phyloP scores from a whole-genome alignment of 2,113 vertebrate genomes.

The Pyxicephalus adspersus region DNA sequence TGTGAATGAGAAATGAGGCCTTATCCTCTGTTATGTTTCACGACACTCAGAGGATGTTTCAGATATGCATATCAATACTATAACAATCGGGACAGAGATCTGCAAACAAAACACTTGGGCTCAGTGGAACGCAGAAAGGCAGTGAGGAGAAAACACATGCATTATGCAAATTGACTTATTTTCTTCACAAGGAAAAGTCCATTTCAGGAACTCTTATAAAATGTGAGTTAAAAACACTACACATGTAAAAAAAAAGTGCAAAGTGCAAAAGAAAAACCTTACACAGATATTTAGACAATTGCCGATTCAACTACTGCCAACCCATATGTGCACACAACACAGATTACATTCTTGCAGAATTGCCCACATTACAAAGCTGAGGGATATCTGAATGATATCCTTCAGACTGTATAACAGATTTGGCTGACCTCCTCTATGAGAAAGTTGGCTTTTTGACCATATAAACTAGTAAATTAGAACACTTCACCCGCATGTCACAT shows the following conservation, averaged over 20 bases:
- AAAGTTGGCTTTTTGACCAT: too few relatives aligned
- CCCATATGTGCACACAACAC: too few relatives aligned
- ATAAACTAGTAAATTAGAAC: too few relatives aligned
- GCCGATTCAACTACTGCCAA: too few relatives aligned
- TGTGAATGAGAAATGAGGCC: slow-evolving; percentile 45
- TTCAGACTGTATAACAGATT: too few relatives aligned
- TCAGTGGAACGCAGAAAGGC: neutral
- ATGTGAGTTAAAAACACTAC: neutral
- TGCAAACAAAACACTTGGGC: slow-evolving; percentile 27
- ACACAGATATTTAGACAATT: too few relatives aligned
- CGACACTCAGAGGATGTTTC: slow-evolving; percentile 9
- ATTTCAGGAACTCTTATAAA: neutral
- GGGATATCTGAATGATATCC: too few relatives aligned
- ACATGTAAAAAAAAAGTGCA: neutral
- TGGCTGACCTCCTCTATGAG: too few relatives aligned
- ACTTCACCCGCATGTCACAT: too few relatives aligned
- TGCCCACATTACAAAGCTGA: too few relatives aligned
- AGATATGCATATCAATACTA: slow-evolving; percentile 46
- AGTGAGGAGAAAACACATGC: neutral
- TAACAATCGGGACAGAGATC: slow-evolving; percentile 24
- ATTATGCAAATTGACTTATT: slow-evolving; percentile 18
- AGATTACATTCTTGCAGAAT: too few relatives aligned
- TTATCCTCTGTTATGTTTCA: slow-evolving; percentile 9
- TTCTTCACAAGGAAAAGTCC: neutral
- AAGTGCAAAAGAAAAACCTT: too few relatives aligned